Conservation (phyloP, 2,113 vertebrate genomes). For the Cromileptes altivelis region DNA sequence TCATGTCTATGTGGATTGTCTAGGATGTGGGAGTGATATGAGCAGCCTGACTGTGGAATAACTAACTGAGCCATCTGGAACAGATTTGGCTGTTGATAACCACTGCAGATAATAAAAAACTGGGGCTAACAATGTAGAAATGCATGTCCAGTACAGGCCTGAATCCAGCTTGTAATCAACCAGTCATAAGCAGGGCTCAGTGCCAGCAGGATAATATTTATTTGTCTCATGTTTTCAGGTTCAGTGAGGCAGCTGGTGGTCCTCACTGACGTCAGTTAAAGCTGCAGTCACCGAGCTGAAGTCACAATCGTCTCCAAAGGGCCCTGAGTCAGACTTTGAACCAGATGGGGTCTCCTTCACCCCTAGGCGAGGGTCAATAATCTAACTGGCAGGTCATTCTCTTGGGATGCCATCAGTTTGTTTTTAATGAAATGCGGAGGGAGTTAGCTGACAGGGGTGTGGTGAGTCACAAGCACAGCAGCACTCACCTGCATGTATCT, state of each 20-base stretch:
- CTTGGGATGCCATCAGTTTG: constrained; percentile 42
- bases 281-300: constrained; percentile 46
- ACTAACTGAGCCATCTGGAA: constrained; percentile 38
- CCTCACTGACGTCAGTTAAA: constrained; percentile 39
- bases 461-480: constrained; percentile 60
- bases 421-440: constrained; percentile 48
- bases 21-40: background rate
- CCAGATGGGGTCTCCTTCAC: constrained; percentile 54
- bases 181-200: constrained; percentile 26
- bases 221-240: constrained; percentile 23
- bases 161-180: constrained; percentile 40
- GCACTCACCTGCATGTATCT: constrained; percentile 96
- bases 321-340: constrained; percentile 56
- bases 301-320: constrained; percentile 33
- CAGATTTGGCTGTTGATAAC: constrained; percentile 34
- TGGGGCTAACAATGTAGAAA: constrained; percentile 28
- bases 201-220: constrained; percentile 42
- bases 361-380: constrained; percentile 26
- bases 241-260: constrained; percentile 36
- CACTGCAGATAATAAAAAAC: constrained; percentile 19
- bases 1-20: constrained; percentile 6
- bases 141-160: constrained; percentile 14
- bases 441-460: constrained; percentile 46
- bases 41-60: constrained; percentile 10
- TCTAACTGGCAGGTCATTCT: constrained; percentile 45